Percentiles rank a stretch among this genome's conserved stretches.
These are phyloP conservation scores for Willowsia nigromaculata DNA, from an alignment of 2,888 invertebrate genomes.

Conservation along the genomic window DNA sequence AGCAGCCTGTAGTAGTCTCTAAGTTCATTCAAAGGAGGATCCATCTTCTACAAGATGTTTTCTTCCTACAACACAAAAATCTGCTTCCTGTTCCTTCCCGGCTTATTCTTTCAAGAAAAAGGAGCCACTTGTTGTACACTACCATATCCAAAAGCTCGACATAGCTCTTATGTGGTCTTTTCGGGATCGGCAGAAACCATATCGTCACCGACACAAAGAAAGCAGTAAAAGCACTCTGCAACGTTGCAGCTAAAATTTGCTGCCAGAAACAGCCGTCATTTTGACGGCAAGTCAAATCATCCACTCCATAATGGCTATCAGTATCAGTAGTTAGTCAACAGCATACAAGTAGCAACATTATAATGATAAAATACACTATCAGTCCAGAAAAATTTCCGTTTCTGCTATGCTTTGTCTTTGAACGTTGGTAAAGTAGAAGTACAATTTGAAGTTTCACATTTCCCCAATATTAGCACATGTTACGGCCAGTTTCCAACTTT, in stretches of 20 bases:
- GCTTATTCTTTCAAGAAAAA: background rate
- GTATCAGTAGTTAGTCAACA: no score
- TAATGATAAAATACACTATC: no score
- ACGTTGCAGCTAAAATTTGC: background rate
- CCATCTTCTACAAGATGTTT: slow-evolving; percentile 29
- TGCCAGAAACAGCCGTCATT: background rate
- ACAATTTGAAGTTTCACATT: no score
- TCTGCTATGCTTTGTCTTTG: no score
- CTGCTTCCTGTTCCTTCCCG: background rate
- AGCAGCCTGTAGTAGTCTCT: slow-evolving; percentile 60
- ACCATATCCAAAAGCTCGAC: background rate
- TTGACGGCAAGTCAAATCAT: background rate
- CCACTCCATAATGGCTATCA: background rate
- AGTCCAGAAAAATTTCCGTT: no score
- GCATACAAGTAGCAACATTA: no score
- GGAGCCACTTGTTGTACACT: slow-evolving; percentile 36
- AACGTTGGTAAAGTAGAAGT: no score
- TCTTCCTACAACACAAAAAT: background rate
- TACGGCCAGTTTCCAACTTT: no score
- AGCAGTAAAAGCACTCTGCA: slow-evolving; percentile 46
- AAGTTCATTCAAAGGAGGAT: slow-evolving; percentile 56
- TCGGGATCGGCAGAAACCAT: background rate
- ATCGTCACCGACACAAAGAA: slow-evolving; percentile 7
- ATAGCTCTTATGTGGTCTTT: background rate
- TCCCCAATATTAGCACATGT: no score